A percentile compares a stretch with the other conserved stretches of the same genome.
Evolutionary conservation across 2,113 vertebrate genomes (phyloP).

Genomic region (Peromyscus californicus): DNA sequence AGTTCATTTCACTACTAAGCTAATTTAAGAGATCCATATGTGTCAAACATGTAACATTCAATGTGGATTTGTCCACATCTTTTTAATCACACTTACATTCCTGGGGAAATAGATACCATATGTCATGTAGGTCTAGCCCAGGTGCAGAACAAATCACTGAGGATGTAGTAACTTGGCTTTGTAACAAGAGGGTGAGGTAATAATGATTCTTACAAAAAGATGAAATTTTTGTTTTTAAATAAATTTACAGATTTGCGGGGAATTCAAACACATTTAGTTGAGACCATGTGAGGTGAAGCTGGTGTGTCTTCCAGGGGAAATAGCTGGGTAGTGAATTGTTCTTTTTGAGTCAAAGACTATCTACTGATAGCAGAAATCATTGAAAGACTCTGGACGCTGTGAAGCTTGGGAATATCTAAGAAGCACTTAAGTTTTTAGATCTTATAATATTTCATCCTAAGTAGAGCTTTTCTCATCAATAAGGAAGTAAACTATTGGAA

Average conservation of each 20-base stretch:
- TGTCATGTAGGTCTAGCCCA: background rate
- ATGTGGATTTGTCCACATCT: accelerated
- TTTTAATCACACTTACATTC: background rate
- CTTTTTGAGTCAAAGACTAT: accelerated
- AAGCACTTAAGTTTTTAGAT: background rate
- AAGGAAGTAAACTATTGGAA: background rate
- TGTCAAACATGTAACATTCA: accelerated
- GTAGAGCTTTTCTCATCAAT: background rate
- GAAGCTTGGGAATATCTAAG: background rate
- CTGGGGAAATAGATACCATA: accelerated
- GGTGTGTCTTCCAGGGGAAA: background rate
- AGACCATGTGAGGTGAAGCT: background rate
- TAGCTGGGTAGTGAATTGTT: background rate
- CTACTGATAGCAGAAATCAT: background rate
- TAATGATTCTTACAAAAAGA: background rate
- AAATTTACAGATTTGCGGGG: background rate
- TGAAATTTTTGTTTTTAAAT: background rate
- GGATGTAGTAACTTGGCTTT: background rate
- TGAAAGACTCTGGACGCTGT: too few species aligned
- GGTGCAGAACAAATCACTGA: background rate
- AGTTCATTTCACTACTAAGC: background rate
- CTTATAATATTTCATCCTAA: background rate
- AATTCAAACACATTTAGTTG: background rate
- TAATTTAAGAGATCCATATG: background rate
- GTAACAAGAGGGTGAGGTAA: background rate